phyloP scores from a whole-genome alignment of 2,888 invertebrate genomes.

The Hyposoter didymator region DNA sequence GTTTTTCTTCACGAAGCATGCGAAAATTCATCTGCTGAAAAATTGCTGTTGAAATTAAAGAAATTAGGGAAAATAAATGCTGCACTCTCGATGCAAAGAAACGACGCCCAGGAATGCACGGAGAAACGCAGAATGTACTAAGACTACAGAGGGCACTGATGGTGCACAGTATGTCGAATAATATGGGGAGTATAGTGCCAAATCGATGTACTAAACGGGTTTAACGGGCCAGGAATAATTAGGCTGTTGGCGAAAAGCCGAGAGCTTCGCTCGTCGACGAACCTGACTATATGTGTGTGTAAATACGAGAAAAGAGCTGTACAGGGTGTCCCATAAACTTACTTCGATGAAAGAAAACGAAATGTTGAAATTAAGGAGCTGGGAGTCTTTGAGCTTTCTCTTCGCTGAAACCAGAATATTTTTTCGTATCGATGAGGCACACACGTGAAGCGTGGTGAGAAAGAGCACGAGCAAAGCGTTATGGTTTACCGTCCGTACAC shows the following conservation, averaged over 20 bases:
- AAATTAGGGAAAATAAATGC: background rate
- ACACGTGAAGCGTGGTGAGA: background rate
- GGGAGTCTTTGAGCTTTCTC: background rate
- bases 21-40: background rate
- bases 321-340: constrained; percentile 1
- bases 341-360: background rate
- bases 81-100: background rate
- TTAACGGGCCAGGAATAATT: constrained; percentile 82
- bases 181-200: constrained; percentile 76
- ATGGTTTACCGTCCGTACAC: background rate
- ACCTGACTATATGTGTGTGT: background rate
- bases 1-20: background rate
- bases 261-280: constrained; percentile 71
- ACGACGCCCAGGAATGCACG: background rate
- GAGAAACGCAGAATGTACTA: constrained; percentile 28
- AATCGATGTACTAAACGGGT: constrained; percentile 81
- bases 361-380: background rate
- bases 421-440: no score
- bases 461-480: background rate
- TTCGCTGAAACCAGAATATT: background rate
- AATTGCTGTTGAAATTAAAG: background rate
- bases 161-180: constrained; percentile 66
- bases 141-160: constrained; percentile 1
- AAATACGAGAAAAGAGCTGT: background rate
- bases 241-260: constrained; percentile 81